These are phyloP conservation scores for Cyprinella venusta DNA, from an alignment of 2,797 vertebrate genomes.

Conservation along the genomic window DNA sequence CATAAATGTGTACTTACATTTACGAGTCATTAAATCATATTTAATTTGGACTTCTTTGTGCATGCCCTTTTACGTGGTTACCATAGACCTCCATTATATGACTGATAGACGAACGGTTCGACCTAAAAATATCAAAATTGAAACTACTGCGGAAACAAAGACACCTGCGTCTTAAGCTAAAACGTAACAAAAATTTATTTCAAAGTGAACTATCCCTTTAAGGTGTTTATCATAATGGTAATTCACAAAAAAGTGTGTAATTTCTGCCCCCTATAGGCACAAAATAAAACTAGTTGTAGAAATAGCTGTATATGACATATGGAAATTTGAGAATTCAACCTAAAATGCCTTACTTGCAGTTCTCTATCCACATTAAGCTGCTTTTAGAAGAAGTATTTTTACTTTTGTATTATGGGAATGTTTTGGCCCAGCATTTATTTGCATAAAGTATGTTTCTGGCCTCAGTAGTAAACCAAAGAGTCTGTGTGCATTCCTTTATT, in stretches of 20 bases:
- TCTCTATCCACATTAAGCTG: not conserved
- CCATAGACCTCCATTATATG: no score
- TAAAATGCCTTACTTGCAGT: not conserved
- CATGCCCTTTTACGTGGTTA: no score
- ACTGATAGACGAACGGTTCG: no score
- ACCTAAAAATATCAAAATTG: no score
- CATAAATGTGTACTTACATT: no score
- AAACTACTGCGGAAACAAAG: no score
- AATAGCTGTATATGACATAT: not conserved
- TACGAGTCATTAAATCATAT: no score
- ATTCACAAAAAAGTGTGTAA: not conserved
- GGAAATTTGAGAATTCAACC: not conserved
- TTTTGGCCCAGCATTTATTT: conserved; percentile 29
- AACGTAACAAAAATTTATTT: no score
- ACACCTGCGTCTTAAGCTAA: no score
- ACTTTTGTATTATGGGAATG: not conserved
- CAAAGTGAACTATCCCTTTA: no score
- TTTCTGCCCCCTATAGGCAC: not conserved
- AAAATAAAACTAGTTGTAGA: not conserved
- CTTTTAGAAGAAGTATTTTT: not conserved
- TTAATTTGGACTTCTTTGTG: no score
- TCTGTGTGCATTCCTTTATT: conserved; percentile 47
- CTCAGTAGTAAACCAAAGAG: conserved; percentile 13
- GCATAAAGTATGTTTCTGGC: conserved; percentile 20
- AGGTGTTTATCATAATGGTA: not conserved